Evolutionary conservation across 2,113 vertebrate species (phyloP).

Genomic region (Circaetus cinerascens): DNA sequence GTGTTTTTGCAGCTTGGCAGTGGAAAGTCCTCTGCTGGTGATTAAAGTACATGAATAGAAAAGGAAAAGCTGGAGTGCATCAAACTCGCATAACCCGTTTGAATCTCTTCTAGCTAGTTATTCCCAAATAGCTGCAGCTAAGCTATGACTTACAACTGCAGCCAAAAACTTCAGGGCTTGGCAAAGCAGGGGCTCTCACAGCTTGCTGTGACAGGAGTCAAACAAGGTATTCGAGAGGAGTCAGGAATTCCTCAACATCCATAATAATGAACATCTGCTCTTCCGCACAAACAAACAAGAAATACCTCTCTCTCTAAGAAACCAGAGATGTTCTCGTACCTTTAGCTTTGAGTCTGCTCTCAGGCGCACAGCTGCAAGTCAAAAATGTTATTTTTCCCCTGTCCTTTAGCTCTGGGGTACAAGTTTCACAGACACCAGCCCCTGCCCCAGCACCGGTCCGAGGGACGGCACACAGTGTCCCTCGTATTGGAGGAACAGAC

Average conservation of each 20-base stretch:
- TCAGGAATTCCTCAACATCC: background rate
- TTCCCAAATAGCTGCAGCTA: background rate
- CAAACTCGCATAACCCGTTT: background rate
- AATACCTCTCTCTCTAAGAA: background rate
- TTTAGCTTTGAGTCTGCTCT: background rate
- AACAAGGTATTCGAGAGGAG: background rate
- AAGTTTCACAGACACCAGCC: background rate
- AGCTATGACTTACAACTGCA: background rate
- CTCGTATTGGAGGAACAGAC: background rate
- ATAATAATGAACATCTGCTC: conserved; percentile 21
- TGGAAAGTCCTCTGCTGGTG: background rate
- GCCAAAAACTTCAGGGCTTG: conserved; percentile 28
- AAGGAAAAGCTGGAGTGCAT: background rate
- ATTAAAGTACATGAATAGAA: background rate
- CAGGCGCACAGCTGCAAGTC: background rate
- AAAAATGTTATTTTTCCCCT: background rate
- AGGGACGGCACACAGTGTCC: fast-evolving
- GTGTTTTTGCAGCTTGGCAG: background rate
- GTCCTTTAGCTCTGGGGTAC: background rate
- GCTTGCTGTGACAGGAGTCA: conserved; percentile 36
- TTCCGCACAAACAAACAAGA: background rate
- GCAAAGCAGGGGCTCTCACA: background rate
- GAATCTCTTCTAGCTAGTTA: background rate
- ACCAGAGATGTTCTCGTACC: background rate
- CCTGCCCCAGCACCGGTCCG: background rate